These are phyloP conservation scores for Hyposoter didymator DNA, from an alignment of 2,888 invertebrate genomes.

Conservation along the genomic window DNA sequence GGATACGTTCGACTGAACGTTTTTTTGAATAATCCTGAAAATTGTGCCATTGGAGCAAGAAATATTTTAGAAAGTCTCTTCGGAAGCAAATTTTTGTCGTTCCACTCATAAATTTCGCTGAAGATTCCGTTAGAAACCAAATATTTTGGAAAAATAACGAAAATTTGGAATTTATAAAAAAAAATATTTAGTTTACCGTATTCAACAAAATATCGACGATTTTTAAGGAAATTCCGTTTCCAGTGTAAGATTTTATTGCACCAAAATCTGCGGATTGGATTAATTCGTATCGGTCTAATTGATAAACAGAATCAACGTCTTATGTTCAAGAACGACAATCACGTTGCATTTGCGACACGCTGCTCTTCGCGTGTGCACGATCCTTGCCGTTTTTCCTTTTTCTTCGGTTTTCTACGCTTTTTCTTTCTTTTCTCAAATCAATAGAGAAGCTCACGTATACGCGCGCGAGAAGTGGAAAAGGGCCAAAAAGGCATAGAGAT, in stretches of 20 bases:
- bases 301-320: neutral
- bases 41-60: no score
- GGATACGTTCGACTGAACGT: no score
- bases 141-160: no score
- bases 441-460: constrained; percentile 52
- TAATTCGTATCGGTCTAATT: neutral
- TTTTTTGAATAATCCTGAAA: no score
- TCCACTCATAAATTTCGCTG: no score
- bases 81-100: no score
- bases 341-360: neutral
- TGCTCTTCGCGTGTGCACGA: neutral
- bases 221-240: no score
- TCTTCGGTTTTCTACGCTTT: constrained; percentile 25
- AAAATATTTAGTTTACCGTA: no score
- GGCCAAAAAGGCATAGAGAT: constrained; percentile 10
- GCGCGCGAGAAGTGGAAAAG: constrained; percentile 27
- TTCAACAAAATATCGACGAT: no score
- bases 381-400: constrained; percentile 20
- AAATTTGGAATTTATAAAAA: no score
- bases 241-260: constrained; percentile 23
- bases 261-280: neutral
- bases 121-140: no score
- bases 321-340: neutral
- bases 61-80: no score
- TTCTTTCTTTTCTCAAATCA: constrained; percentile 57